Base-by-base conservation (phyloP, 2,113 vertebrate species). In the Odontesthes bonariensis region DNA sequence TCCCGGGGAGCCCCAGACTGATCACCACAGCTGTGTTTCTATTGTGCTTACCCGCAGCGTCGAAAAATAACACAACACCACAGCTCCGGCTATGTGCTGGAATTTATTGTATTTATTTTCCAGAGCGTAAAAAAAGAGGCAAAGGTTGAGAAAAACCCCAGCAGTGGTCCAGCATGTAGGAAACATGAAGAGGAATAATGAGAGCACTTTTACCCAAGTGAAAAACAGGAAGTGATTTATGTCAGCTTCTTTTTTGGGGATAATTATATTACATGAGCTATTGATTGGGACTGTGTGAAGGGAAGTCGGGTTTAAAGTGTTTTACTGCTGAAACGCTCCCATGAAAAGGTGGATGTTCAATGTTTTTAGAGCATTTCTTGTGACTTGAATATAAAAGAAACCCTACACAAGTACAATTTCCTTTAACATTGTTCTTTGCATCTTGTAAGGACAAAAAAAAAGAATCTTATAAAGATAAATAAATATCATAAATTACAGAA, bases 21-120 rank as follows among this genome's bases (percentile, higher is more conserved):
- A 92, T 87, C 69, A 57, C 55, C 87, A 83, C 89, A 92, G 90
- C 91, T 93, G 89, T 90, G 83, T 86, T 79, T 87, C 88, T 82
- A 87, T 90, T 91, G 85, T 91, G 74, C 83, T 90, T 75, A 75
- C 62, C 76, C 70, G 4, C 58, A 14, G 68, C 63, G 77, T 80
- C 49, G 82, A 89, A 81, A 92, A 83, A 89, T 76, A 89, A 90
- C 86, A 86, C 77, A 86, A 86, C 90, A 77, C 77, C 73, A 7
- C 27, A 1, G 81, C 76, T 81, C 78, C n/a, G 83, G 61, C 70
- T 78, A 83, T 69, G 82, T 75, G 76, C 72, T 88, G 89, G 87
- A 88, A 88, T 91, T 87, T 87, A 88, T 88, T 86, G 83, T 86
- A 69, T 91, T 91, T 89, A 83, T 84, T 75, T 84, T 89, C 61